A percentile compares a stretch with the other conserved stretches of the same genome.
These are phyloP conservation scores for Tragelaphus buxtoni DNA, from an alignment of 2,113 vertebrate species.

Conservation along the genomic window DNA sequence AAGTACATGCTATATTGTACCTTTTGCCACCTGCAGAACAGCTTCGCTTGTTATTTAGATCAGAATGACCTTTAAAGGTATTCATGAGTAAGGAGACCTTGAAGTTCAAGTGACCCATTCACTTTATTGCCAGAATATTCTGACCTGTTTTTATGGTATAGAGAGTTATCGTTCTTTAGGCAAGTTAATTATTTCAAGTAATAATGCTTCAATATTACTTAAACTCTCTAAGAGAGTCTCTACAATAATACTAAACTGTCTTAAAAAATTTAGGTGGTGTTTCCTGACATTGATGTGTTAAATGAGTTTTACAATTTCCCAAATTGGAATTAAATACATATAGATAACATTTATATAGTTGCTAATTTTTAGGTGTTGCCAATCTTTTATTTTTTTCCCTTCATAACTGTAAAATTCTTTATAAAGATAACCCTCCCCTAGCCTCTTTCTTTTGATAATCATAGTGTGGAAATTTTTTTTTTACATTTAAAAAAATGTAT, in stretches of 20 bases:
- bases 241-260: not conserved
- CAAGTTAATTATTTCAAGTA: not conserved
- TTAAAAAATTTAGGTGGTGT: not conserved
- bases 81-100: not conserved
- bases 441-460: not conserved
- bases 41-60: not conserved
- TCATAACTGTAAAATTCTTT: not conserved
- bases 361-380: not conserved
- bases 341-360: not conserved
- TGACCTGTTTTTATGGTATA: not conserved
- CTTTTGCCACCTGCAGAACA: not conserved
- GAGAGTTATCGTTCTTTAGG: not conserved
- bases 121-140: not conserved
- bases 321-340: rapidly evolving
- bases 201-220: not conserved
- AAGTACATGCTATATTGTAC: not conserved
- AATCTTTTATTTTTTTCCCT: not conserved
- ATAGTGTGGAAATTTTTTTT: not conserved
- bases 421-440: not conserved
- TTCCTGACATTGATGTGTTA: not conserved
- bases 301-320: not conserved
- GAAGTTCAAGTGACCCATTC: not conserved
- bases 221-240: not conserved
- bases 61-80: not conserved
- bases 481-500: not conserved